Evolutionary conservation across 37 sponge, comb jelly and placozoan genomes (phyloP), one percentile per base, ranked within the genome.

Genomic region (Eunapius fragilis): DNA sequence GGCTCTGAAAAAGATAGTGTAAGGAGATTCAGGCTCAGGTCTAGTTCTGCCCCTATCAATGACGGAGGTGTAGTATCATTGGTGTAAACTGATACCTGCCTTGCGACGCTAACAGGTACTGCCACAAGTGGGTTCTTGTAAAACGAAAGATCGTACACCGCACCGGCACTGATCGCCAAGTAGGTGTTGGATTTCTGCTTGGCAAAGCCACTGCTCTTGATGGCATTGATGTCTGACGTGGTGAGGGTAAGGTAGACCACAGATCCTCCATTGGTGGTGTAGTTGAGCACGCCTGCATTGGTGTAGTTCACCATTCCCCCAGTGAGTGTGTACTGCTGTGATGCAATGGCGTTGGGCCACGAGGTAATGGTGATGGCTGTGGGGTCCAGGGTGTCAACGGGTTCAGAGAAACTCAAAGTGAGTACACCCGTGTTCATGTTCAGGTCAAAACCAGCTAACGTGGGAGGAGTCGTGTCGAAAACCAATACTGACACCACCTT

Each of bases 361-460:
- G 91, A 77, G 25, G 90, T 69, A 4, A 97, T 34, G 6, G 91
- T 86, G 24, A 97, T 87, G 33, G 67, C 74, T 30, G 71, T 67
- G 25, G 85, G 34, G n/a, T 89, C 84, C 31, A 78, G 78, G 12
- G 80, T 89, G 23, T 41, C 49, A 25, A 97, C 79, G 36, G 97
- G 97, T 49, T 97, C 97, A 31, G 95, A 90, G 58, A 97, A 93
- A 37, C 35, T 41, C 33, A 97, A 49, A 5, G 84, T 90, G 31
- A 97, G 76, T 58, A 97, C 41, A 37, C 97, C 97, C 27, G 30
- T 71, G 84, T 97, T 78, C 95, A 97, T 90, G 49, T 97, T 91
- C 34, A 97, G 78, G 72, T 92, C 84, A 75, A 94, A 97, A 25
- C 77, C 28, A n/a, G 72, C 11, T 22, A 97, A 34, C 23, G 25